A percentile compares a stretch with the other conserved stretches of the same genome.
phyloP scores from a whole-genome alignment of 2,113 vertebrate genomes.

The Tretioscincus oriximinensis region DNA sequence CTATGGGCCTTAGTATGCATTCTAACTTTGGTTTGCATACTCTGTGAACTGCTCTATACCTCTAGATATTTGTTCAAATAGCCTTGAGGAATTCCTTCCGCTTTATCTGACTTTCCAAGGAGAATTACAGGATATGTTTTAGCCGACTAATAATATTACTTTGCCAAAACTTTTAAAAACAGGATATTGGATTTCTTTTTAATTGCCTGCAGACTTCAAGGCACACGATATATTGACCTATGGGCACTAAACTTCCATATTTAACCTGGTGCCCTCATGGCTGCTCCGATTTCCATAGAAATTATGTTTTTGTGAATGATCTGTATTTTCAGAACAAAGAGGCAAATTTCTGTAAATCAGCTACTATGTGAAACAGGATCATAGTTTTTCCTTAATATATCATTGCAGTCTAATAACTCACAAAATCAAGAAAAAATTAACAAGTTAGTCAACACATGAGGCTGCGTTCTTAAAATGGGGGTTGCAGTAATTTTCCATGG shows the following conservation, averaged over 20 bases:
- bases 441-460: neutral
- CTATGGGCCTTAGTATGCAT: neutral
- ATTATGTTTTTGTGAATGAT: neutral
- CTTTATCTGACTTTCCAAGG: slow-evolving; percentile 1
- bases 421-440: neutral
- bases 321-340: neutral
- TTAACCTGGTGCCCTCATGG: slow-evolving; percentile 4
- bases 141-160: slow-evolving; percentile 17
- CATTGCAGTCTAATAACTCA: neutral
- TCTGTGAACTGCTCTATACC: neutral
- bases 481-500: no score
- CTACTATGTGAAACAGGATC: neutral
- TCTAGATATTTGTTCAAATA: neutral
- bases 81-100: slow-evolving; percentile 8
- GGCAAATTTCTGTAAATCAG: neutral
- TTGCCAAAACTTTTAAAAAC: slow-evolving; percentile 1
- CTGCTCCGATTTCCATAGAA: slow-evolving; percentile 8
- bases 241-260: slow-evolving; percentile 4
- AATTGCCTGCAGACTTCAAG: slow-evolving; percentile 35
- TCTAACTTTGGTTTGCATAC: neutral
- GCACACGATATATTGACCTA: slow-evolving; percentile 25
- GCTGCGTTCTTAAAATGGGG: no score
- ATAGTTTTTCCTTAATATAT: neutral
- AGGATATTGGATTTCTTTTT: slow-evolving; percentile 29
- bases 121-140: slow-evolving; percentile 3